A percentile compares a stretch with the other conserved stretches of the same genome.
Evolutionary conservation across 2,113 vertebrate genomes (phyloP).

Genomic region (Nibea albiflora): DNA sequence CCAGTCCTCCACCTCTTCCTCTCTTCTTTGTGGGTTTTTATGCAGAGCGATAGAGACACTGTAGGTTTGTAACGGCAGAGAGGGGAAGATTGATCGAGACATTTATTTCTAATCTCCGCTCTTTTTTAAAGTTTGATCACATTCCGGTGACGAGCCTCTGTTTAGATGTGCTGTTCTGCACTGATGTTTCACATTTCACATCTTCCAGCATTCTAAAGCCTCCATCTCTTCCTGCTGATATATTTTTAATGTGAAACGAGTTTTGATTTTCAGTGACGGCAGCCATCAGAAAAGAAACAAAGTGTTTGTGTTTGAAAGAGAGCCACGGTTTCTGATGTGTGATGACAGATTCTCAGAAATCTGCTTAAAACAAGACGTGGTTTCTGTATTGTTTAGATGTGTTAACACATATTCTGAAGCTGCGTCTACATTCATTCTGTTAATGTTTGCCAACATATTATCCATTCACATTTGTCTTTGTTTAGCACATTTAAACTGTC

Average conservation of each 20-base stretch:
- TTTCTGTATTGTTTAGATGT: not conserved
- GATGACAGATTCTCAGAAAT: not conserved
- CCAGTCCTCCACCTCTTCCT: not conserved
- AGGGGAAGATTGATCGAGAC: not conserved
- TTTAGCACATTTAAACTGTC: not conserved
- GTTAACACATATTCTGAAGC: not conserved
- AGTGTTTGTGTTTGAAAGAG: not conserved
- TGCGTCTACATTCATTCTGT: not conserved
- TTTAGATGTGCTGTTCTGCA: not conserved
- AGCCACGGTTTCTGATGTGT: not conserved
- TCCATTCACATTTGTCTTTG: not conserved
- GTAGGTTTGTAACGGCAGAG: not conserved
- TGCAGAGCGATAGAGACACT: not conserved
- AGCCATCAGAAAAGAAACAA: too few species aligned
- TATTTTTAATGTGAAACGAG: not conserved
- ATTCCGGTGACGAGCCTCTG: not conserved
- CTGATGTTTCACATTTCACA: not conserved
- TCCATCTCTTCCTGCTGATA: not conserved
- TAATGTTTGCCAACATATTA: too few species aligned
- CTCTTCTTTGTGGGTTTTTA: slow-evolving; percentile 7
- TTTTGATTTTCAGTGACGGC: not conserved
- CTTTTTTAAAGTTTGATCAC: not conserved
- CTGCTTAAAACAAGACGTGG: not conserved
- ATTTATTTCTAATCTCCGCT: not conserved
- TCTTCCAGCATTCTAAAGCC: not conserved